phyloP scores from a whole-genome alignment of 1,140 invertebrate genomes.

The Anoplophora glabripennis region DNA sequence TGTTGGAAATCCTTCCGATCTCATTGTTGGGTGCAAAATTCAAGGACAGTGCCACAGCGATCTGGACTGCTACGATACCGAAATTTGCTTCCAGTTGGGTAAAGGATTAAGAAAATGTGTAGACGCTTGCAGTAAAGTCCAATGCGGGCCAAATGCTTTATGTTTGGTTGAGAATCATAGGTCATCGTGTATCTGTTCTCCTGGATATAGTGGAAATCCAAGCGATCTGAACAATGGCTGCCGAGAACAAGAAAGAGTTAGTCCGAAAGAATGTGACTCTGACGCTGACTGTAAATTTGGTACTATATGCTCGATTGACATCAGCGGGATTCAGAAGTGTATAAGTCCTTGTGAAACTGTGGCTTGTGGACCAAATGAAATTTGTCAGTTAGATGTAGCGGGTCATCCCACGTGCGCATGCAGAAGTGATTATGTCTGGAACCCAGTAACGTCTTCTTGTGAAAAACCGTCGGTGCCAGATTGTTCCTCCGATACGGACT shows the following conservation, averaged over 20 bases:
- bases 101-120: constrained; percentile 76
- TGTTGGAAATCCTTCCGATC: constrained; percentile 72
- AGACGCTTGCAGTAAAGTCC: constrained; percentile 79
- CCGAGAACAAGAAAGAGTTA: constrained; percentile 60
- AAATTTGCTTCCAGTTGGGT: constrained; percentile 83
- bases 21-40: constrained; percentile 64
- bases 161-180: constrained; percentile 79
- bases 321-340: constrained; percentile 65
- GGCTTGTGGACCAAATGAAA: constrained; percentile 77
- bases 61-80: constrained; percentile 71
- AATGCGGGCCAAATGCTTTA: constrained; percentile 86
- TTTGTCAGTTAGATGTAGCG: constrained; percentile 64
- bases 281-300: constrained; percentile 69
- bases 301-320: constrained; percentile 58
- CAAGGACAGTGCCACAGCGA: constrained; percentile 74
- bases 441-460: constrained; percentile 73
- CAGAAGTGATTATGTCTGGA: constrained; percentile 73
- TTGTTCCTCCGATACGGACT: constrained; percentile 71
- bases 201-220: constrained; percentile 77
- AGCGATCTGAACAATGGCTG: constrained; percentile 73
- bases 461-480: constrained; percentile 83
- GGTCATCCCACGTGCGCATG: constrained; percentile 74
- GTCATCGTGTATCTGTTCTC: constrained; percentile 79
- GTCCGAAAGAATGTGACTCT: constrained; percentile 60
- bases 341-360: constrained; percentile 74